Percentiles rank a stretch among this genome's conserved stretches.
phyloP scores from a whole-genome alignment of 2,113 vertebrate genomes.

The Tympanuchus pallidicinctus region DNA sequence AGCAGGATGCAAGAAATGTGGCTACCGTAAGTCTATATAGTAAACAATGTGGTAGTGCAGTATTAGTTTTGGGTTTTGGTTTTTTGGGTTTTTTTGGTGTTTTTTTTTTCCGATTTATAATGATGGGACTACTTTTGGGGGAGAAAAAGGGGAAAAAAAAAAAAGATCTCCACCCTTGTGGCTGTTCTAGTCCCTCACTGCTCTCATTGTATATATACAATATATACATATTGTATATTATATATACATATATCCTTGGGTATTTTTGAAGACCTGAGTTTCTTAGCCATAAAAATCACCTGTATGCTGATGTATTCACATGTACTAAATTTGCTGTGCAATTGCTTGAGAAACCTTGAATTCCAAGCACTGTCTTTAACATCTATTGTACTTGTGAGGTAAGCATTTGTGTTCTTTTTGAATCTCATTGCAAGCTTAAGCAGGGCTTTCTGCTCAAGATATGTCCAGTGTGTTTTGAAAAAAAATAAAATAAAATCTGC shows the following conservation, averaged over 20 bases:
- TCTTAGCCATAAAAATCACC: neutral
- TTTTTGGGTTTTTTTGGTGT: no score
- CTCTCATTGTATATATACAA: no score
- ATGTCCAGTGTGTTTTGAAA: neutral
- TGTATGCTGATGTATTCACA: neutral
- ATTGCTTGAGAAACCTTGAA: neutral
- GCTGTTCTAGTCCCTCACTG: no score
- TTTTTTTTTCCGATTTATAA: neutral
- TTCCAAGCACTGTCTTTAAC: neutral
- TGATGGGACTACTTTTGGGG: neutral
- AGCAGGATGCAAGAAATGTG: constrained; percentile 98
- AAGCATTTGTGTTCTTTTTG: neutral
- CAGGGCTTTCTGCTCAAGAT: neutral
- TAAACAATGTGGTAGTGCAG: neutral
- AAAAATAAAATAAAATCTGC: neutral
- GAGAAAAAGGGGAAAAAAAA: no score
- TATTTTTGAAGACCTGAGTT: neutral
- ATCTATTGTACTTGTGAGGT: neutral
- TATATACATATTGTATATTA: no score
- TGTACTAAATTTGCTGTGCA: neutral
- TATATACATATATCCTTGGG: neutral
- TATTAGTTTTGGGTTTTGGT: neutral
- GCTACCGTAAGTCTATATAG: constrained; percentile 91
- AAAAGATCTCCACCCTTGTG: neutral
- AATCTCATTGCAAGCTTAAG: neutral